Base-by-base conservation (phyloP, 2,888 invertebrate species). In the Cosmopolites sordidus region DNA sequence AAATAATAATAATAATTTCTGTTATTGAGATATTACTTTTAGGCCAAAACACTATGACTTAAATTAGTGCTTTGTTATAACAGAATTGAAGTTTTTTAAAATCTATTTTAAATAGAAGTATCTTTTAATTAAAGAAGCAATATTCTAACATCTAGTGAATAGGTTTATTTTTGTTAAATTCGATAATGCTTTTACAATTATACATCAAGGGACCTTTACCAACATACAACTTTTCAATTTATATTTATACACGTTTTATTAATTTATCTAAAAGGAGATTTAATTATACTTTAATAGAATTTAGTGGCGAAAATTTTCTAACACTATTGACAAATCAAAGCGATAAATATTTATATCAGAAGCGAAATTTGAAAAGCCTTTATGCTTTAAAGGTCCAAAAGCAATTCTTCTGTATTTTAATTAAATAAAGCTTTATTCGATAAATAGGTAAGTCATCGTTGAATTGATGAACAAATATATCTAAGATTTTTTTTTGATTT, bases 71-170 rank as follows among this genome's bases (percentile, higher is more conserved):
- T 17, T 15, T 40, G 16, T 41, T 2, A 33, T 33, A 33, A 12
- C 33, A 22, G 49, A 33, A 33, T 33, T n/a, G n/a, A n/a, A n/a
- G n/a, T 9, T 12, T 33, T 33, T 33, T 9, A 33, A 33, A 33
- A 33, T 33, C 11, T 33, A 12, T 33, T 33, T 33, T 33, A 33
- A 33, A 33, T 33, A 33, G 33, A 33, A 33, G 12, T 33, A 33
- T 33, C 12, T 33, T 33, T 14, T 27, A 16, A 16, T 2, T 37
- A 70, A 69, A 67, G 66, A 62, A 67, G 64, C 62, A 65, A 68
- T 70, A 69, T 62, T 64, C 70, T 71, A 71, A 71, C 69, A 71
- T 65, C 68, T 69, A 72, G 68, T 69, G 68, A 67, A 66, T 70
- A 68, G 65, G 63, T 47, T 66, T 63, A 60, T 62, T 61, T 63